A percentile compares a stretch with the other conserved stretches of the same genome.
These are phyloP conservation scores for Halcyon badia DNA, from an alignment of 2,797 vertebrate species.

Conservation along the genomic window DNA sequence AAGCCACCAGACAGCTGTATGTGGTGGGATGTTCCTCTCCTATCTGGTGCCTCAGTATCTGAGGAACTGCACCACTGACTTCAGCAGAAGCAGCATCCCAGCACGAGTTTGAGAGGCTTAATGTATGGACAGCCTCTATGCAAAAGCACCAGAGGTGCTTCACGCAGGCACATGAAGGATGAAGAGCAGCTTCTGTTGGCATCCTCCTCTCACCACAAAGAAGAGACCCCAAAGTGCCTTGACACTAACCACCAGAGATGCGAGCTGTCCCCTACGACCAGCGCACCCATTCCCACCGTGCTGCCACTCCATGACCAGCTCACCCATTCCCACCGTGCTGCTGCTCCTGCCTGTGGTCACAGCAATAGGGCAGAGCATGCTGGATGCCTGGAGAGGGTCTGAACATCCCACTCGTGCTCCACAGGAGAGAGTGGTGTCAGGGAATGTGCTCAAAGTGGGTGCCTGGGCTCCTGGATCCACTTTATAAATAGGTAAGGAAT, in stretches of 20 bases:
- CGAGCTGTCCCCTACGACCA: not conserved
- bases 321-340: accelerated
- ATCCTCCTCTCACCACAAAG: not conserved
- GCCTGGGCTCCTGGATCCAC: not conserved
- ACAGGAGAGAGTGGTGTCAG: accelerated
- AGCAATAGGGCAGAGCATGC: not conserved
- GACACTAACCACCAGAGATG: accelerated
- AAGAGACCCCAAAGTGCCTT: not conserved
- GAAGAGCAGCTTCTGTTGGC: not conserved
- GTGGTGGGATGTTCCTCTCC: not conserved
- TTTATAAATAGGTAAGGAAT: not conserved
- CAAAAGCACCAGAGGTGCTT: not conserved
- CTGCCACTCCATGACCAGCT: not conserved
- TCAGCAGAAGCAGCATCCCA: not conserved
- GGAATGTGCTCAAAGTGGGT: not conserved
- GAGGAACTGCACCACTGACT: not conserved
- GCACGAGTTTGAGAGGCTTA: not conserved
- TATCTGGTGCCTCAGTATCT: not conserved
- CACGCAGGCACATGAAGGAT: not conserved
- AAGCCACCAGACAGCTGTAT: not conserved
- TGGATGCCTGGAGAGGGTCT: accelerated
- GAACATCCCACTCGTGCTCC: not conserved
- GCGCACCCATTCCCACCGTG: accelerated
- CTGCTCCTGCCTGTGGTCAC: not conserved
- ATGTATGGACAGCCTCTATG: not conserved